Evolutionary conservation across 2,113 vertebrate genomes (phyloP), one percentile per base, ranked within the genome.

Genomic region (Saccopteryx bilineata): DNA sequence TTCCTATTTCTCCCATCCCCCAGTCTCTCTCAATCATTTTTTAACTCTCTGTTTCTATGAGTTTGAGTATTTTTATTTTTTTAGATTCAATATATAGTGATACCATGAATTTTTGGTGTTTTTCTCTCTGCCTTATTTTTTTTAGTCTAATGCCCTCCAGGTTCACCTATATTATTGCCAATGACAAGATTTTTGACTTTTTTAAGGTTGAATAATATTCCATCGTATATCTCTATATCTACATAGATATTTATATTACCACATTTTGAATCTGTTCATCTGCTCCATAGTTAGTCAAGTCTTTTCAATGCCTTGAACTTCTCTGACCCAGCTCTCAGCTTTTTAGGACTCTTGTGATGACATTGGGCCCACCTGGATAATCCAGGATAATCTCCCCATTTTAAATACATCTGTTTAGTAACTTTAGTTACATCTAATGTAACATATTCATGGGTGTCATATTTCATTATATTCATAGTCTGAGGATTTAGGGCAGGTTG

Each of bases 321-420:
- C 28, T 94, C 56, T 75, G 90, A 76, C 19, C 8, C 5, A 71
- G 24, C 14, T 69, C 31, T 91, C 15, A 68, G 52, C 0, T 48
- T 78, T 91, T 94, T 69, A 96, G n/a, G 52, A 61, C 18, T 61
- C 52, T 13, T 28, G 39, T 89, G 15, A 88, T 84, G 69, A 56
- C 21, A 80, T 9, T 60, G 56, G 39, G 4, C 13, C 39, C 15
- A 19, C 14, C 66, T 84, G n/a, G 48, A 60, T 81, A 78, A 82
- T 61, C 17, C 17, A 54, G 26, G 26, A 23, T 83, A 50, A 48
- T 63, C 9, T 79, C 5, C 28, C 31, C 80, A 54, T 65, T 87
- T 86, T 71, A 95, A 58, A 56, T n/a, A 19, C 14, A 60, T 65
- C 31, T 88, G 46, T 10, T 92, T 90, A 90, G 31, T 61, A 65